These are phyloP conservation scores for Charina bottae DNA, from an alignment of 2,113 vertebrate genomes.

Conservation along the genomic window DNA sequence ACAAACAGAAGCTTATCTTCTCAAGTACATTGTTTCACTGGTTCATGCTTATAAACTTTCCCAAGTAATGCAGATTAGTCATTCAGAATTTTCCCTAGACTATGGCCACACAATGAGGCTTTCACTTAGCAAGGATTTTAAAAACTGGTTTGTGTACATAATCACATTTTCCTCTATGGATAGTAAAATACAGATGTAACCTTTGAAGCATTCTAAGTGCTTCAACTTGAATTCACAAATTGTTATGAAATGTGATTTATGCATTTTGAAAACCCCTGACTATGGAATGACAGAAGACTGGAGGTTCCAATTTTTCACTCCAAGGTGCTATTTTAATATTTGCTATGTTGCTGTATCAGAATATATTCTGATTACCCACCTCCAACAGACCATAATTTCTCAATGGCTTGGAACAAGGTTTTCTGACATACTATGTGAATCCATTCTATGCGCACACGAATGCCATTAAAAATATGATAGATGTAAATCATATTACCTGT, in stretches of 20 bases:
- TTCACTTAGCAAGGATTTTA: constrained; percentile 66
- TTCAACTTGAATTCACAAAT: constrained; percentile 27
- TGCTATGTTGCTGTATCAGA: background rate
- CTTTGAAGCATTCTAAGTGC: constrained; percentile 44
- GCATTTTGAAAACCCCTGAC: fast-evolving
- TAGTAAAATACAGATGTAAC: background rate
- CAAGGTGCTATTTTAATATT: constrained; percentile 20
- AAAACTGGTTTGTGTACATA: constrained; percentile 55
- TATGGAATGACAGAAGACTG: constrained; percentile 25
- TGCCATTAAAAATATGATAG: background rate
- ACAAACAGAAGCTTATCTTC: constrained; percentile 76
- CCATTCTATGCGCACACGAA: background rate
- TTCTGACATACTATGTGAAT: background rate
- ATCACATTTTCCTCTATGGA: constrained; percentile 43
- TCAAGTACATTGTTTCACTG: constrained; percentile 72
- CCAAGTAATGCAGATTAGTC: constrained; percentile 80
- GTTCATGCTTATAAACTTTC: constrained; percentile 69
- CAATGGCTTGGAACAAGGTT: background rate
- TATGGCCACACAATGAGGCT: constrained; percentile 81
- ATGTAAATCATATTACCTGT: background rate
- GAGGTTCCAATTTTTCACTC: background rate
- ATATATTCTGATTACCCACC: background rate
- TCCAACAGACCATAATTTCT: background rate
- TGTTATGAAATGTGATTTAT: background rate
- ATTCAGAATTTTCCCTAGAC: constrained; percentile 78